These are phyloP conservation scores for Atrichornis clamosus DNA, from an alignment of 2,113 vertebrate species.

Conservation along the genomic window DNA sequence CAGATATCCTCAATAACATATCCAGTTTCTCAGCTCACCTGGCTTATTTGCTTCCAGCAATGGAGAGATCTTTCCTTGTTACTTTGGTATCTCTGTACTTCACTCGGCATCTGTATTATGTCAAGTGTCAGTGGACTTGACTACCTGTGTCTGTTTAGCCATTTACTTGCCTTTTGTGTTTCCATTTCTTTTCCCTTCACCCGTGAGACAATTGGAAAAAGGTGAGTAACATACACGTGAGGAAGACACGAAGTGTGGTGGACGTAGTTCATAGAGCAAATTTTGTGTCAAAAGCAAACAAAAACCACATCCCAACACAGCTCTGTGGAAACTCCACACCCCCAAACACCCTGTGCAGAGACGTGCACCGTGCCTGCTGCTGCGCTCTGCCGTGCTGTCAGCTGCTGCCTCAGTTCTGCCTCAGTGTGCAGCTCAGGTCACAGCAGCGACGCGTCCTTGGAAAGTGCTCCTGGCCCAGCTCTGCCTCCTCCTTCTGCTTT, in stretches of 20 bases:
- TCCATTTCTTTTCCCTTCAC: background rate
- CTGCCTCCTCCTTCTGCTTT: background rate
- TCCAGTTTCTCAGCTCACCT: background rate
- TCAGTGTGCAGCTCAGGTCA: background rate
- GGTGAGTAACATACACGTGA: background rate
- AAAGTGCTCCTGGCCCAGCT: background rate
- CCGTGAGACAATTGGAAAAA: background rate
- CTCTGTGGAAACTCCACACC: fast-evolving
- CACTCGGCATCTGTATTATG: background rate
- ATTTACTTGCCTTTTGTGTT: background rate
- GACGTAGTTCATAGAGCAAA: background rate
- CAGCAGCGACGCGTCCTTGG: background rate
- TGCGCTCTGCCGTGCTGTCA: background rate
- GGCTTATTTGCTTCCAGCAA: background rate
- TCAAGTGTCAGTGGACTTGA: background rate
- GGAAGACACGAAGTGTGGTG: background rate
- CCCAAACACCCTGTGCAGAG: background rate
- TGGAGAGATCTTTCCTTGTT: background rate
- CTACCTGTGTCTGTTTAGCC: background rate
- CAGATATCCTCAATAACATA: background rate
- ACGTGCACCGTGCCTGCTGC: background rate
- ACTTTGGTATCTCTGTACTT: background rate
- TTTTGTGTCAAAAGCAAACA: background rate
- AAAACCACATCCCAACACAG: background rate
- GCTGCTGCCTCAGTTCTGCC: background rate